These are phyloP conservation scores for Monopterus albus DNA, from an alignment of 2,113 vertebrate species.

Conservation along the genomic window DNA sequence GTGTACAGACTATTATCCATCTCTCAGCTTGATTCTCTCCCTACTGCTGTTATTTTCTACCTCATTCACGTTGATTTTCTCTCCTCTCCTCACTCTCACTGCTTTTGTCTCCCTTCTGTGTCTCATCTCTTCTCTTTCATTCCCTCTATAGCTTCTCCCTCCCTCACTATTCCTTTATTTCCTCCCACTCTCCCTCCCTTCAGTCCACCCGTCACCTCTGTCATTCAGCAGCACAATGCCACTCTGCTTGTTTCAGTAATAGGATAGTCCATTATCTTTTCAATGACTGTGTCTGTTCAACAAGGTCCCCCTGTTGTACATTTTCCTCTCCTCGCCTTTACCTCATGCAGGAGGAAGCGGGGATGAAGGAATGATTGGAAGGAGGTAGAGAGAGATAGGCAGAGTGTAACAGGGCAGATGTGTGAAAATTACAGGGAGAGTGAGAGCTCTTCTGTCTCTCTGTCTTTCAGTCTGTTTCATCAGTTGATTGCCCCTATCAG, in stretches of 20 bases:
- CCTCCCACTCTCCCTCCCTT: constrained; percentile 25
- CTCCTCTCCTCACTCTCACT: not conserved
- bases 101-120: constrained; percentile 24
- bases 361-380: constrained; percentile 27
- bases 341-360: not conserved
- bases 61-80: constrained; percentile 25
- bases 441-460: constrained; percentile 33
- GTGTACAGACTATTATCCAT: constrained; percentile 41
- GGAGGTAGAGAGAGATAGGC: not conserved
- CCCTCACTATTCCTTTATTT: not conserved
- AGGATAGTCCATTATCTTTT: constrained; percentile 63
- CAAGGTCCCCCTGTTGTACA: constrained; percentile 31
- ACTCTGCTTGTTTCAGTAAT: constrained; percentile 59
- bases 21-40: constrained; percentile 12
- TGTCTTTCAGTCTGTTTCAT: constrained; percentile 68
- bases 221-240: constrained; percentile 49
- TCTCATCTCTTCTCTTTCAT: not conserved
- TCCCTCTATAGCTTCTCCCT: not conserved
- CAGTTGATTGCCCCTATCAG: constrained; percentile 68
- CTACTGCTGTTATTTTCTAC: constrained; percentile 23
- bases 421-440: constrained; percentile 23
- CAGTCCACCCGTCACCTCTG: constrained; percentile 16
- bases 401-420: not conserved
- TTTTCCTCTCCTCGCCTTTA: constrained; percentile 37
- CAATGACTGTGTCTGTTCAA: constrained; percentile 48